Evolutionary conservation across 2,888 invertebrate species (phyloP).

Genomic region (Cheilosia grossa): DNA sequence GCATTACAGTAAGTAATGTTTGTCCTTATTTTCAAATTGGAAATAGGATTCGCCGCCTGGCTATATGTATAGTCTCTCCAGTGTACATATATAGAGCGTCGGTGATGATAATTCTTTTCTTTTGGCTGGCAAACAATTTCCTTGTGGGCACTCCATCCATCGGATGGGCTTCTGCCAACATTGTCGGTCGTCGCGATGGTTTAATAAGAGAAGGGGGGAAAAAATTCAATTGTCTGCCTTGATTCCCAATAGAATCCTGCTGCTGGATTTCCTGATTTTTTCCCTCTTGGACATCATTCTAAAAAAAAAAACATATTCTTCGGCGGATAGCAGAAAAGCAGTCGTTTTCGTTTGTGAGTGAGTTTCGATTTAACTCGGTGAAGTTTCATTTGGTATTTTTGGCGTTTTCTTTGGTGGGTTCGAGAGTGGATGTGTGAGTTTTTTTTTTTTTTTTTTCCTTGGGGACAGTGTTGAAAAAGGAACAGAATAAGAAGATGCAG

Average conservation of each 20-base stretch:
- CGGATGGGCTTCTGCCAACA: slow-evolving; percentile 11
- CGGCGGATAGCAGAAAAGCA: slow-evolving; percentile 7
- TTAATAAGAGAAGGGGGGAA: background rate
- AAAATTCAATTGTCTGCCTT: slow-evolving; percentile 64
- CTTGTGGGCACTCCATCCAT: slow-evolving; percentile 43
- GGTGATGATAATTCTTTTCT: slow-evolving; percentile 57
- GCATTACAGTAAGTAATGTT: slow-evolving; percentile 70
- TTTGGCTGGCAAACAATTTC: slow-evolving; percentile 55
- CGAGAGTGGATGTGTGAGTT: no score
- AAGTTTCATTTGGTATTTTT: slow-evolving; percentile 10
- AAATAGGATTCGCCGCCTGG: slow-evolving; percentile 61
- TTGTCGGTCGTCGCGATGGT: background rate
- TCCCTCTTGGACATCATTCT: slow-evolving; percentile 12
- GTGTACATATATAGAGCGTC: slow-evolving; percentile 8
- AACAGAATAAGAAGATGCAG: no score
- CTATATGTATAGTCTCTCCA: slow-evolving; percentile 23
- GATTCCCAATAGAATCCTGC: slow-evolving; percentile 49
- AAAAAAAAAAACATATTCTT: background rate
- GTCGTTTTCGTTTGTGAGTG: slow-evolving; percentile 12
- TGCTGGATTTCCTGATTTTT: slow-evolving; percentile 35
- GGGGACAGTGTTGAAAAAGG: no score
- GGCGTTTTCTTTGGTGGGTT: no score
- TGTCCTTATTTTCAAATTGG: slow-evolving; percentile 69
- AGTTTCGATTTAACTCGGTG: slow-evolving; percentile 13
- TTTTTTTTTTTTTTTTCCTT: no score